Conservation (phyloP, 2,113 vertebrate genomes). For the Perccottus glenii region DNA sequence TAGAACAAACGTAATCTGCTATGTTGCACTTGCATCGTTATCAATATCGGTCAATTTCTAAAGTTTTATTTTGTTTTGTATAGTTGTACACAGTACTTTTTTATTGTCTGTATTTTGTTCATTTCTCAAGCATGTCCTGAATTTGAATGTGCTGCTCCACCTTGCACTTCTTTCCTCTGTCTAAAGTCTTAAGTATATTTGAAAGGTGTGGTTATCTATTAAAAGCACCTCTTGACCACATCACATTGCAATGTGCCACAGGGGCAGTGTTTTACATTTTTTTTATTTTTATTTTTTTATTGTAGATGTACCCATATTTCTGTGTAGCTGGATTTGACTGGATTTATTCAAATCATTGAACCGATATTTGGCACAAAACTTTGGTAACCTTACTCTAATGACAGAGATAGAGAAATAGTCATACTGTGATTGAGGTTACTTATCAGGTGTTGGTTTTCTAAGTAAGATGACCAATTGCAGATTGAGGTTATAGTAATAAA, state of each 20-base stretch:
- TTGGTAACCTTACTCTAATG: conserved; percentile 19
- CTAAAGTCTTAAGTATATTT: conserved; percentile 45
- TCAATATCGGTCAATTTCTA: conserved; percentile 33
- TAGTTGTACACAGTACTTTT: conserved; percentile 67
- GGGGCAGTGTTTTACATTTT: neutral
- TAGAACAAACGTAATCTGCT: conserved; percentile 19
- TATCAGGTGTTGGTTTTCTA: conserved; percentile 30
- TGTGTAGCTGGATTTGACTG: conserved; percentile 23
- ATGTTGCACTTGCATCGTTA: conserved; percentile 48
- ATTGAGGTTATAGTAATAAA: conserved; percentile 26
- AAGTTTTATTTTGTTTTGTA: conserved; percentile 56
- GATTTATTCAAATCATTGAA: conserved; percentile 23
- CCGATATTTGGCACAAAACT: conserved; percentile 7
- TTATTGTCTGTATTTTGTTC: conserved; percentile 32
- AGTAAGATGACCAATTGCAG: conserved; percentile 8
- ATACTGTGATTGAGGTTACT: neutral
- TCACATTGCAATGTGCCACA: conserved; percentile 10
- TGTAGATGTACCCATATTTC: conserved; percentile 6
- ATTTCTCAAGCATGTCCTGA: conserved; percentile 81
- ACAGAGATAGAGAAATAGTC: neutral
- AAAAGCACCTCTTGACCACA: conserved; percentile 7
- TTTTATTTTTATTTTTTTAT: neutral
- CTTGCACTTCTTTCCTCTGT: neutral
- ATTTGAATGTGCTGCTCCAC: conserved; percentile 72
- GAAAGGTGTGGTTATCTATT: conserved; percentile 20